phyloP scores from a whole-genome alignment of 1,140 invertebrate genomes.

The Drosophila pandora region DNA sequence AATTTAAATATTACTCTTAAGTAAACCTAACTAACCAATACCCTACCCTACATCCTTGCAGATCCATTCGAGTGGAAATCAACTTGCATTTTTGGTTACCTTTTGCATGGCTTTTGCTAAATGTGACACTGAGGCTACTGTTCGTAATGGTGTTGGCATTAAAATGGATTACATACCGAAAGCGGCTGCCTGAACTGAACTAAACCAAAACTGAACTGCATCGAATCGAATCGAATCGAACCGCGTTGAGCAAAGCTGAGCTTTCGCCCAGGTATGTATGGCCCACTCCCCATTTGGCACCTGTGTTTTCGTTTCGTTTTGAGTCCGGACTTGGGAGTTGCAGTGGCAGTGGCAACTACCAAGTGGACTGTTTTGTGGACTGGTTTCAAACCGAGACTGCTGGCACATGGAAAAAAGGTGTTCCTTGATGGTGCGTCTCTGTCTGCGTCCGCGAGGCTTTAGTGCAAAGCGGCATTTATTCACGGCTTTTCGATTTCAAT shows the following conservation, averaged over 20 bases:
- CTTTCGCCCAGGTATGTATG: slow-evolving; percentile 43
- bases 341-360: not conserved
- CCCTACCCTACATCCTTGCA: not conserved
- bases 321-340: slow-evolving; percentile 6
- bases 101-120: slow-evolving; percentile 61
- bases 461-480: slow-evolving; percentile 82
- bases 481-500: slow-evolving; percentile 82
- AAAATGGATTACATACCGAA: slow-evolving; percentile 79
- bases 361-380: slow-evolving; percentile 47
- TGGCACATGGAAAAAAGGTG: slow-evolving; percentile 56
- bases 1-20: not conserved
- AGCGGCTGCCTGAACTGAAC: slow-evolving; percentile 62
- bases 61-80: slow-evolving; percentile 53
- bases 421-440: slow-evolving; percentile 70
- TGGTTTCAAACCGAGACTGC: slow-evolving; percentile 42
- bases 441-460: slow-evolving; percentile 47
- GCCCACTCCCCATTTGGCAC: slow-evolving; percentile 49
- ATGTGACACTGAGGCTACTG: slow-evolving; percentile 81
- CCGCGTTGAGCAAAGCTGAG: slow-evolving; percentile 28
- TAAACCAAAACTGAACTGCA: slow-evolving; percentile 20
- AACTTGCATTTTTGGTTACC: slow-evolving; percentile 52
- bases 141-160: slow-evolving; percentile 82
- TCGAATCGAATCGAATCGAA: slow-evolving; percentile 8
- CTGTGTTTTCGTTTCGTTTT: slow-evolving; percentile 24
- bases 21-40: not conserved